These are phyloP conservation scores for Cartodere bifasciata DNA, from an alignment of 2,888 invertebrate genomes.

Conservation along the genomic window DNA sequence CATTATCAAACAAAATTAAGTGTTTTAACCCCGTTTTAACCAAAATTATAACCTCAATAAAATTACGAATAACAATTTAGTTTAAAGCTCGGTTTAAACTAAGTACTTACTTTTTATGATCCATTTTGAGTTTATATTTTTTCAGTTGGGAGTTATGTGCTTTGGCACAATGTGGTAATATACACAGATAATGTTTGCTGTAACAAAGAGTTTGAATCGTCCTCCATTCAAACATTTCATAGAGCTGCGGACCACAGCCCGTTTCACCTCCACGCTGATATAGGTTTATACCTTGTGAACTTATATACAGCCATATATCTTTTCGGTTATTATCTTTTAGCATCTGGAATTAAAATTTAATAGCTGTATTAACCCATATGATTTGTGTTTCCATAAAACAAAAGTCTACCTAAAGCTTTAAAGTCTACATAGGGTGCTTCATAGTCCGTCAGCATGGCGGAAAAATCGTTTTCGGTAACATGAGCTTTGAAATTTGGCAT, in stretches of 20 bases:
- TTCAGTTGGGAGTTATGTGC: constrained; percentile 41
- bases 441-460: no score
- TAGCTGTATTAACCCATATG: no score
- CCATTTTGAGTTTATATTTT: constrained; percentile 64
- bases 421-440: no score
- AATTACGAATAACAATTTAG: no score
- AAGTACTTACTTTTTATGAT: constrained; percentile 51
- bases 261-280: constrained; percentile 39
- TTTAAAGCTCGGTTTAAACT: no score
- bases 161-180: constrained; percentile 38
- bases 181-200: constrained; percentile 57
- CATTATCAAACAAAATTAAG: no score
- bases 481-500: no score
- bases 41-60: no score
- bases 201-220: constrained; percentile 66
- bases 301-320: constrained; percentile 52
- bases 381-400: no score
- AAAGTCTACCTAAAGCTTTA: no score
- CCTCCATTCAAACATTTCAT: constrained; percentile 49
- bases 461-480: no score
- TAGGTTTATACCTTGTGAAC: constrained; percentile 49
- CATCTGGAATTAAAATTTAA: constrained; percentile 30
- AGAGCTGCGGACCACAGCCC: constrained; percentile 31
- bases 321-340: constrained; percentile 42
- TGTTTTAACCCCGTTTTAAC: no score